phyloP scores from a whole-genome alignment of 2,113 vertebrate genomes.

The Pimephales promelas region DNA sequence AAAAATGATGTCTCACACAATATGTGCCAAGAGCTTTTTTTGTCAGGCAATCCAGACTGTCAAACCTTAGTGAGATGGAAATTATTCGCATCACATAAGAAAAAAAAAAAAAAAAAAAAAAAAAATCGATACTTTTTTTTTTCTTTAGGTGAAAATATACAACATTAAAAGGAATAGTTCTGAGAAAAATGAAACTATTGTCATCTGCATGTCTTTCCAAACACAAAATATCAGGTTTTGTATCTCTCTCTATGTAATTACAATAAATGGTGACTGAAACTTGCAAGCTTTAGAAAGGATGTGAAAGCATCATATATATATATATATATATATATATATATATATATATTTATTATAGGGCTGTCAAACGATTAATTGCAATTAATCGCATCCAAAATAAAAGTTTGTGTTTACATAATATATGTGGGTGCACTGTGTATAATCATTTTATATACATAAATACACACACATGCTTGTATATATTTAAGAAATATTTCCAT shows the following conservation, averaged over 20 bases:
- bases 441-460: too few relatives aligned
- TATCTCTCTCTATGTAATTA: not conserved
- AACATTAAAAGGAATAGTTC: not conserved
- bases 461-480: too few relatives aligned
- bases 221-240: not conserved
- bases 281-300: not conserved
- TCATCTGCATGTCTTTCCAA: not conserved
- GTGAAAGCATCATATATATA: not conserved
- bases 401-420: too few relatives aligned
- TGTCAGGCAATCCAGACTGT: not conserved
- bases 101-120: too few relatives aligned
- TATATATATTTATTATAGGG: too few relatives aligned
- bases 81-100: not conserved
- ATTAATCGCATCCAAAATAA: too few relatives aligned
- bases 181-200: not conserved
- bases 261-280: not conserved
- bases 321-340: too few relatives aligned
- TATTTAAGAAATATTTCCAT: too few relatives aligned
- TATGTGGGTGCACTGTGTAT: too few relatives aligned
- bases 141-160: not conserved
- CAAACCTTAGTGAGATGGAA: not conserved
- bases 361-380: too few relatives aligned
- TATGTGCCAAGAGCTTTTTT: constrained; percentile 8
- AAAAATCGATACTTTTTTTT: not conserved
- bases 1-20: constrained; percentile 32